phyloP scores from a whole-genome alignment of 2,113 vertebrate genomes.

The Pontoporia blainvillei region DNA sequence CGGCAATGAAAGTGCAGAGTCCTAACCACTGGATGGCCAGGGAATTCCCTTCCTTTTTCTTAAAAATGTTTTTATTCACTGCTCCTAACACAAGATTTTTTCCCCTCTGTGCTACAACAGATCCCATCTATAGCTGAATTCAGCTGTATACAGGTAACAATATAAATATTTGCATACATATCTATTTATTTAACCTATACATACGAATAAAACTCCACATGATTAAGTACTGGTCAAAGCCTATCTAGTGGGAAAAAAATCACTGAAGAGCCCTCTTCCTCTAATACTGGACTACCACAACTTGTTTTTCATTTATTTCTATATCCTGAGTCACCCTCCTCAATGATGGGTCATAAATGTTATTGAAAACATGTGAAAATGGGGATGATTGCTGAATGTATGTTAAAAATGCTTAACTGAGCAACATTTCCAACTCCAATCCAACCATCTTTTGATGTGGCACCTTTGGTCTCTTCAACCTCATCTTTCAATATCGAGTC shows the following conservation, averaged over 20 bases:
- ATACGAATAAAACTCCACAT: background rate
- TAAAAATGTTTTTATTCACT: background rate
- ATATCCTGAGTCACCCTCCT: background rate
- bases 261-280: background rate
- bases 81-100: background rate
- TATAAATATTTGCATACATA: background rate
- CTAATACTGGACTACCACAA: background rate
- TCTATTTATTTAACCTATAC: background rate
- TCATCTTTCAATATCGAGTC: background rate
- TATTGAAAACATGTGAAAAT: background rate
- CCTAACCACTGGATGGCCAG: background rate
- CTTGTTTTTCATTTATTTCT: background rate
- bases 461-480: background rate
- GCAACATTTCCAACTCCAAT: background rate
- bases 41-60: background rate
- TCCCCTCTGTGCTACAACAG: background rate
- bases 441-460: background rate
- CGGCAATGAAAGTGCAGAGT: background rate
- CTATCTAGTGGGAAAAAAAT: background rate
- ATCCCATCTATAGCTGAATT: background rate
- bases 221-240: slow-evolving; percentile 25
- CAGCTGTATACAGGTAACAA: background rate
- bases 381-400: background rate
- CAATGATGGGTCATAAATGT: background rate
- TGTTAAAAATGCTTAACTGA: background rate